These are phyloP conservation scores for Anoplolepis gracilipes DNA, from an alignment of 1,140 invertebrate genomes.

Conservation along the genomic window DNA sequence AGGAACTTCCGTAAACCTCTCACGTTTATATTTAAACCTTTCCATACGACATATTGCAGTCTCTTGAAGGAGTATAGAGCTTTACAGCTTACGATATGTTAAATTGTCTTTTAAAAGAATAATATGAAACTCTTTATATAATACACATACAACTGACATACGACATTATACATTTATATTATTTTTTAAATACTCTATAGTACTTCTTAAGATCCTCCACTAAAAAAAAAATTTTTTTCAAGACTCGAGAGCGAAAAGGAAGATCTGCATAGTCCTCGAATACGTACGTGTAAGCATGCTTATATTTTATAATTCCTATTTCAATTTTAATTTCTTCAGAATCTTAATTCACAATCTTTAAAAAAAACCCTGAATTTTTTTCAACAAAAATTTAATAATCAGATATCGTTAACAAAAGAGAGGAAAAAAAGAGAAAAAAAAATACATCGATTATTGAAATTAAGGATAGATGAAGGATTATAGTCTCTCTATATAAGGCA, in stretches of 20 bases:
- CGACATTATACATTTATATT: neutral
- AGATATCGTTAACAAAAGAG: no score
- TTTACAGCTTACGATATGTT: slow-evolving; percentile 40
- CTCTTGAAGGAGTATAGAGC: slow-evolving; percentile 21
- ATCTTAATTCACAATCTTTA: neutral
- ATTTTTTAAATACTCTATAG: neutral
- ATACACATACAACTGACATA: no score
- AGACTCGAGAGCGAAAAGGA: neutral
- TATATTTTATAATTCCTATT: neutral
- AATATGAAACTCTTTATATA: neutral
- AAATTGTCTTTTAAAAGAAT: slow-evolving; percentile 2
- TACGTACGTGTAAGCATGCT: neutral
- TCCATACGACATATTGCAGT: slow-evolving; percentile 36
- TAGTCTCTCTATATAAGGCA: neutral
- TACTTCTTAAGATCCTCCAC: no score
- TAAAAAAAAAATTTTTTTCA: neutral
- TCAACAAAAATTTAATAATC: neutral
- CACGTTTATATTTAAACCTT: slow-evolving; percentile 57
- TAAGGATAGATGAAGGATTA: neutral
- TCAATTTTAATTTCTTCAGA: neutral
- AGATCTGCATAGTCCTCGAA: neutral
- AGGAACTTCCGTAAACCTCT: slow-evolving; percentile 50
- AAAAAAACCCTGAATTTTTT: neutral
- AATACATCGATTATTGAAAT: neutral
- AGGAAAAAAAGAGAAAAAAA: no score